Evolutionary conservation across 2,888 invertebrate genomes (phyloP).

Genomic region (Melangyna quadrimaculata): DNA sequence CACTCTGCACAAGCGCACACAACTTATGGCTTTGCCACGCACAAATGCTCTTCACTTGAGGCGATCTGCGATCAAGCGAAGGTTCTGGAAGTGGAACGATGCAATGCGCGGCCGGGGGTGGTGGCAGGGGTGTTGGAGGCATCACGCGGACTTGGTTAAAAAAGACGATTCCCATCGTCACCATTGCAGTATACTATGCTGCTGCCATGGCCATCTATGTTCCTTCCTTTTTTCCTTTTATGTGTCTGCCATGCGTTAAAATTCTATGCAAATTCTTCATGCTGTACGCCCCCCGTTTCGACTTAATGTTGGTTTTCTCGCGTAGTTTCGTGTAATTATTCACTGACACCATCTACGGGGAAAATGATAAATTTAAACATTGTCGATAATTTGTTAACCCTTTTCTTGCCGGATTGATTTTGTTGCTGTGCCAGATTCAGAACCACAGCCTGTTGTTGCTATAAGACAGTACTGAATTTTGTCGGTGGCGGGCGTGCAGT

Average conservation of each 20-base stretch:
- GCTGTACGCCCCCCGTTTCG: neutral
- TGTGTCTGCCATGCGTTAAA: constrained; percentile 28
- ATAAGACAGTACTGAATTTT: constrained; percentile 30
- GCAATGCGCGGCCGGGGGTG: neutral
- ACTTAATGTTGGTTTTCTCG: constrained; percentile 55
- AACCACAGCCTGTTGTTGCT: constrained; percentile 4
- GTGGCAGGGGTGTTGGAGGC: too few species aligned
- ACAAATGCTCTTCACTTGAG: constrained; percentile 30
- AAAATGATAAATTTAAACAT: constrained; percentile 69
- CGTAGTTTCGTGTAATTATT: constrained; percentile 62
- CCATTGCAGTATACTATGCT: constrained; percentile 6
- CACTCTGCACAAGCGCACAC: constrained; percentile 3
- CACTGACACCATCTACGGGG: constrained; percentile 67
- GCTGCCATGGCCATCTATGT: constrained; percentile 76
- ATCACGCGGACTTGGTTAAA: neutral
- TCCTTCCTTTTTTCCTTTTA: constrained; percentile 77
- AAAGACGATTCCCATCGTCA: constrained; percentile 48
- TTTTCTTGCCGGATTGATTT: constrained; percentile 60
- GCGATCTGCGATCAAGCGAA: neutral
- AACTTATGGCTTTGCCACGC: constrained; percentile 36
- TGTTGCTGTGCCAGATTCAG: constrained; percentile 26
- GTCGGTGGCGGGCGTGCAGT: neutral
- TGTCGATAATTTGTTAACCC: constrained; percentile 70
- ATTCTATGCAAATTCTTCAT: constrained; percentile 58
- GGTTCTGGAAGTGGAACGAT: neutral